A percentile compares a stretch with the other conserved stretches of the same genome.
These are phyloP conservation scores for Zosterops borbonicus DNA, from an alignment of 2,113 vertebrate genomes.

Conservation along the genomic window DNA sequence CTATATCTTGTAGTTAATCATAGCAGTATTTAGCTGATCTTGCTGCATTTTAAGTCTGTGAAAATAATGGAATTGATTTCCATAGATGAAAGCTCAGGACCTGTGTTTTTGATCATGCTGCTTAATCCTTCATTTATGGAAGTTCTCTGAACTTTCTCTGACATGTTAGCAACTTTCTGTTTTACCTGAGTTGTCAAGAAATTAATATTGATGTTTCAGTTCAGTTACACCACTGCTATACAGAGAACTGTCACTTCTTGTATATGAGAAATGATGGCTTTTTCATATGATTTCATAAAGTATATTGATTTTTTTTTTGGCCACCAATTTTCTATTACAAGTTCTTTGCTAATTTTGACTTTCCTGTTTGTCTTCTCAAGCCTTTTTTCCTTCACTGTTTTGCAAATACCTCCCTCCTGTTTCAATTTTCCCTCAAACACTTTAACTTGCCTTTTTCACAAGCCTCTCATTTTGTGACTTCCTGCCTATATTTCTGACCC, in stretches of 20 bases:
- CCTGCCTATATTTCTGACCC: conserved; percentile 40
- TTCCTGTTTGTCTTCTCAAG: background rate
- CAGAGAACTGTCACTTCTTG: background rate
- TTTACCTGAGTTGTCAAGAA: background rate
- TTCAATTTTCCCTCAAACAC: conserved; percentile 37
- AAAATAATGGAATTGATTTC: background rate
- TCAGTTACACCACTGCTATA: background rate
- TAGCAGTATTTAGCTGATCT: background rate
- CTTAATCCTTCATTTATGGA: background rate
- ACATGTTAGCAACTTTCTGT: background rate
- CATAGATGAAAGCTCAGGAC: background rate
- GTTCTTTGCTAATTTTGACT: background rate
- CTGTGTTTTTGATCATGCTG: background rate
- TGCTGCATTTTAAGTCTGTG: background rate
- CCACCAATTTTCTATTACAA: background rate
- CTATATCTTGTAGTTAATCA: background rate
- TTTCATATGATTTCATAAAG: background rate
- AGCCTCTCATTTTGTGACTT: conserved; percentile 50
- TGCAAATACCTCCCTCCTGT: background rate
- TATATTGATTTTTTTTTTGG: background rate
- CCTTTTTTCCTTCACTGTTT: background rate
- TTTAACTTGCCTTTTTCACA: conserved; percentile 7
- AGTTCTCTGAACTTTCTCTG: background rate
- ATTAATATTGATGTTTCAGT: background rate
- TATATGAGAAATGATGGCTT: background rate